Conservation (phyloP, 2,888 invertebrate genomes). For the Eristalinus aeneus region DNA sequence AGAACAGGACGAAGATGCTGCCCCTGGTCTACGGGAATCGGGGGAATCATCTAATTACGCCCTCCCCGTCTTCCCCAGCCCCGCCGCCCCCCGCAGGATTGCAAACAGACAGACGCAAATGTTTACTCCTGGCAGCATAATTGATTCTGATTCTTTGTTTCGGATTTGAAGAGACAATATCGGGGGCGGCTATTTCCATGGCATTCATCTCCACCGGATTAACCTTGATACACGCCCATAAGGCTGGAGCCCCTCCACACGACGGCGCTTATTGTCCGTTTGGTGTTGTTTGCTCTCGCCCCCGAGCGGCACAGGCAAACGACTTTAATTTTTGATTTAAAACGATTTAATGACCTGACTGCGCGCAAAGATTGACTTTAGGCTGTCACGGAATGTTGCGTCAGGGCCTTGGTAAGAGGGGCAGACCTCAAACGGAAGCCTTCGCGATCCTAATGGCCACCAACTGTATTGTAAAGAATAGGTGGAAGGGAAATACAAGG, state of each 20-base stretch:
- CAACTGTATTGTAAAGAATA: too few relatives aligned
- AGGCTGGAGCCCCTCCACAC: neutral
- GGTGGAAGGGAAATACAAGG: too few relatives aligned
- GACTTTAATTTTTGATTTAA: neutral
- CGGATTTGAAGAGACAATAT: neutral
- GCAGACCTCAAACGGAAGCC: too few relatives aligned
- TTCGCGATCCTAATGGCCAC: too few relatives aligned
- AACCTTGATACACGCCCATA: neutral
- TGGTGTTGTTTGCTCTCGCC: neutral
- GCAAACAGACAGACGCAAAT: neutral
- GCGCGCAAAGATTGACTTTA: conserved; percentile 12
- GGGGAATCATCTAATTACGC: conserved; percentile 11
- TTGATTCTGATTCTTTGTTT: conserved; percentile 18
- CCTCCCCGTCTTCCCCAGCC: neutral
- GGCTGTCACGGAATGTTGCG: neutral
- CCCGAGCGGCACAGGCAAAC: neutral
- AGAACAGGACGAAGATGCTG: too few relatives aligned
- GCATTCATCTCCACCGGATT: neutral
- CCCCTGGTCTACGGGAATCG: too few relatives aligned
- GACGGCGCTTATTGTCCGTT: neutral
- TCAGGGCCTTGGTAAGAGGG: neutral
- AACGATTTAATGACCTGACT: neutral
- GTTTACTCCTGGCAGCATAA: conserved; percentile 17
- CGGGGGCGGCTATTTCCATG: neutral
- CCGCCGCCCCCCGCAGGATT: neutral